Conservation (phyloP, 2,888 invertebrate genomes). For the Melangyna quadrimaculata region DNA sequence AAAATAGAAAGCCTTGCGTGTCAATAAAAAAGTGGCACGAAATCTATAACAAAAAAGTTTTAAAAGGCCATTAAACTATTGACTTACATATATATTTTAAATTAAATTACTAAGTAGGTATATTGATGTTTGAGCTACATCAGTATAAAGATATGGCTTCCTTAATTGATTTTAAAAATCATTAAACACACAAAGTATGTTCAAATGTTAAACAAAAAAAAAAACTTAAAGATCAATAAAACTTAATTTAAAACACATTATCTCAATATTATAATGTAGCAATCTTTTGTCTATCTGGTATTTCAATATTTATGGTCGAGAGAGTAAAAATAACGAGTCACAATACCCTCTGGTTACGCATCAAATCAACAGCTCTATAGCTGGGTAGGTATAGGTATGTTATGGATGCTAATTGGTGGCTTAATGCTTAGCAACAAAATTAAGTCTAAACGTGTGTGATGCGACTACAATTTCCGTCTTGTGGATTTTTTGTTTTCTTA, state of each 20-base stretch:
- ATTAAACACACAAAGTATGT: neutral
- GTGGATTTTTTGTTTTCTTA: neutral
- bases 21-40: neutral
- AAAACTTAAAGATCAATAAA: neutral
- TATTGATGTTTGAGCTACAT: neutral
- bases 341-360: constrained; percentile 4
- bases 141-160: neutral
- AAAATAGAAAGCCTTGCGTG: neutral
- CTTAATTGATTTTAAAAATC: neutral
- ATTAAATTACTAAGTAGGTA: neutral
- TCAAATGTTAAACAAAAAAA: neutral
- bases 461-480: constrained; percentile 3
- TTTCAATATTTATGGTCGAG: neutral
- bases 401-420: neutral
- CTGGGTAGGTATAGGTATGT: no score
- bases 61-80: neutral
- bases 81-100: neutral
- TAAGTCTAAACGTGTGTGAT: neutral
- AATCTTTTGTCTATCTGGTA: neutral
- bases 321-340: neutral
- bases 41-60: neutral
- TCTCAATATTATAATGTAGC: neutral
- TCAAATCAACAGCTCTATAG: neutral
- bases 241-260: constrained; percentile 1
- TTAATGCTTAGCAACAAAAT: constrained; percentile 13